Evolutionary conservation across 2,797 vertebrate genomes (phyloP), one percentile per base, ranked within the genome.

Genomic region (Melanotaenia maccullochi): DNA sequence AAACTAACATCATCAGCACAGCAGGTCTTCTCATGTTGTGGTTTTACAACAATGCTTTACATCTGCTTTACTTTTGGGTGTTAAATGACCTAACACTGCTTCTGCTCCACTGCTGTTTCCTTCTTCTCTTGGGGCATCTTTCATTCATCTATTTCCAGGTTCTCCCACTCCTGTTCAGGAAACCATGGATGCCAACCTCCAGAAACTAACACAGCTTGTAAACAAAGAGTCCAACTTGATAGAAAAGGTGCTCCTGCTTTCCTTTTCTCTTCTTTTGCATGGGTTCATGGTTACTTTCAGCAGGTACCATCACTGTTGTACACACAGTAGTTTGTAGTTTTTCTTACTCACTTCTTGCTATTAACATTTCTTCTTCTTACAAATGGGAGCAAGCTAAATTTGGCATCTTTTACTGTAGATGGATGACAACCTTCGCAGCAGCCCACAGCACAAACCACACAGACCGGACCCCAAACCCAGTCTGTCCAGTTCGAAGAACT

Each of bases 141-240:
- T 22, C 36, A 78, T 25, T 69, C 66, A 42, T 78, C 42, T 85
- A 51, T 86, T 35, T 90, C 66, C 87, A 99, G 97, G 96, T 93
- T 85, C 93, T 78, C 91, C 93, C 85, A 89, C 93, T 22, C 81
- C 93, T 91, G 94, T 95, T 93, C 96, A 96, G 92, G 96, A 98
- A 88, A 91, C 89, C 54, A 92, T 96, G 92, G 98, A 99, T 89
- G 97, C 96, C 91, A 99, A 99, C 93, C 96, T 99, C 51, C 97
- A 97, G 95, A 99, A 99, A 96, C 95, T 99, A 93, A 99, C 97
- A 76, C 97, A 99, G 75, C 98, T 99, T 95, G 97, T 99, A 96
- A 98, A 99, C 95, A 99, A 99, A 96, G 98, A 99, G 88, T 99
- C 97, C 95, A 99, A 97, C 95, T 93, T 99, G 89, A 99, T 99